Conservation (phyloP, 2,797 vertebrate species). For the Menidia menidia region DNA sequence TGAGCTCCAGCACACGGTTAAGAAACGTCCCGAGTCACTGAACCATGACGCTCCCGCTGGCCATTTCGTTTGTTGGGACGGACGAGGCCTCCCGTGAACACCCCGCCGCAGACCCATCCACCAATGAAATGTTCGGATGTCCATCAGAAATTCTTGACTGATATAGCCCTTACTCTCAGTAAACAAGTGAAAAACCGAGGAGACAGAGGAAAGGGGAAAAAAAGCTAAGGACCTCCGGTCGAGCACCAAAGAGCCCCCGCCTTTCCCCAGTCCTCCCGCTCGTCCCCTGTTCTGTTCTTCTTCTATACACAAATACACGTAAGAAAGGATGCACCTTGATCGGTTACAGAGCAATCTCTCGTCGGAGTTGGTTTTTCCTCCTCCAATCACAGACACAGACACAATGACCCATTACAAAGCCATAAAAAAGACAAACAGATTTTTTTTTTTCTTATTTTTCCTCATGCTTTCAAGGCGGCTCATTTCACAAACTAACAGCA, state of each 20-base stretch:
- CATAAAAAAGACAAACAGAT: not conserved
- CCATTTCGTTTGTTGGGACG: constrained; percentile 27
- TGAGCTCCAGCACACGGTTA: constrained; percentile 38
- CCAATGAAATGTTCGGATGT: constrained; percentile 30
- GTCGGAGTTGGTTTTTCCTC: constrained; percentile 14
- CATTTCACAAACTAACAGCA: constrained; percentile 34
- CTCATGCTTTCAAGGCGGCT: constrained; percentile 43
- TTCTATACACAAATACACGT: constrained; percentile 46
- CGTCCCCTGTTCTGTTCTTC: not conserved
- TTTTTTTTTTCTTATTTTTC: constrained; percentile 15
- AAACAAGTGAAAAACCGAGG: constrained; percentile 67
- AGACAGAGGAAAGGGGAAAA: constrained; percentile 56
- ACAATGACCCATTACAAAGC: constrained; percentile 33
- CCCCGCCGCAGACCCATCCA: constrained; percentile 22
- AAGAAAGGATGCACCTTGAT: constrained; percentile 42
- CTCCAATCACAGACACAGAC: constrained; percentile 25
- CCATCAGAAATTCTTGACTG: constrained; percentile 35
- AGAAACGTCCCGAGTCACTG: constrained; percentile 26
- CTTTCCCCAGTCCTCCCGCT: not conserved
- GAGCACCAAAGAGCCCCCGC: constrained; percentile 32
- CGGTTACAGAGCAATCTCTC: constrained; percentile 37
- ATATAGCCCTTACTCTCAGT: constrained; percentile 80
- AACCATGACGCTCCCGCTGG: constrained; percentile 1
- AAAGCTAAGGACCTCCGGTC: constrained; percentile 45
- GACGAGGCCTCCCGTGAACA: constrained; percentile 45